Evolutionary conservation across 2,797 vertebrate species (phyloP).

Genomic region (Liasis olivaceus): DNA sequence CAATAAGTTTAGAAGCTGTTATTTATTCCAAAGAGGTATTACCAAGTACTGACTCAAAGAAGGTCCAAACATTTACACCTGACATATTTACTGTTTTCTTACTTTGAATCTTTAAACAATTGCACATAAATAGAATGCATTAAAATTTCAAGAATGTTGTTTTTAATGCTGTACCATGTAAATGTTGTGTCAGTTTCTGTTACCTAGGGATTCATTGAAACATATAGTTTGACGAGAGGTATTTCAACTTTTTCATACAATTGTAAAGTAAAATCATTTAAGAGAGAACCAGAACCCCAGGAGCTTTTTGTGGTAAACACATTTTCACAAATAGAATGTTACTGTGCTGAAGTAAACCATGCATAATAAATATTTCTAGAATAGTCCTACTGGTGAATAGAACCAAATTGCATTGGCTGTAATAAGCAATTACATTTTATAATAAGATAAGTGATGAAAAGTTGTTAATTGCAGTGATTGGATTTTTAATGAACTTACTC

Average conservation of each 20-base stretch:
- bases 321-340: rapidly evolving
- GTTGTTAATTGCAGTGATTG: slow-evolving; percentile 50
- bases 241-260: not conserved
- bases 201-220: too few species aligned
- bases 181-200: not conserved
- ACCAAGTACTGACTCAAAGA: not conserved
- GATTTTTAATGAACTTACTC: slow-evolving; percentile 49
- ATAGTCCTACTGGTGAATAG: not conserved
- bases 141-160: not conserved
- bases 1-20: not conserved
- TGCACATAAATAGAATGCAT: not conserved
- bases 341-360: not conserved
- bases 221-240: not conserved
- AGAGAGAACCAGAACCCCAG: not conserved
- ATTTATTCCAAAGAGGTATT: not conserved
- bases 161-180: not conserved
- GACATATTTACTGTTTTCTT: not conserved
- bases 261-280: not conserved
- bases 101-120: not conserved
- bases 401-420: slow-evolving; percentile 10
- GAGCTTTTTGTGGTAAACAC: not conserved
- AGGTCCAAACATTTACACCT: not conserved
- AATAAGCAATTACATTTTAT: slow-evolving; percentile 20
- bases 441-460: slow-evolving; percentile 36
- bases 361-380: not conserved